Evolutionary conservation across 2,113 vertebrate genomes (phyloP).

Genomic region (Propithecus coquereli): DNA sequence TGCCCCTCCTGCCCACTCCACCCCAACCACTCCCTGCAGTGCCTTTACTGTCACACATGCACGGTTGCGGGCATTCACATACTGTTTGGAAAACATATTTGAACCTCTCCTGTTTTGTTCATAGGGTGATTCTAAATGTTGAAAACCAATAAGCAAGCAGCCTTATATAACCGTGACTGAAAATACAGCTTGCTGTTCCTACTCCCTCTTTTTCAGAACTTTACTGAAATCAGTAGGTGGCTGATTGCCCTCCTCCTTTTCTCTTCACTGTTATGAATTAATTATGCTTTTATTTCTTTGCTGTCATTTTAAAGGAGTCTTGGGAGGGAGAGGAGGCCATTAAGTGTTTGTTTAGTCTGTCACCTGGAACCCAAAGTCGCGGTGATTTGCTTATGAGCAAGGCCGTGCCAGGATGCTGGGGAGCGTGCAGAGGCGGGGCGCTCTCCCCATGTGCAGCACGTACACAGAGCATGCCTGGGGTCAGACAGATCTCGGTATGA

Average conservation of each 20-base stretch:
- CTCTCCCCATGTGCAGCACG: fast-evolving
- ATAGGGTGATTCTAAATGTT: neutral
- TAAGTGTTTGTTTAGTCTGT: neutral
- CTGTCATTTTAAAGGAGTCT: neutral
- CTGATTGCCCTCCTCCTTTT: neutral
- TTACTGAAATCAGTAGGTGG: neutral
- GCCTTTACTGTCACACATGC: neutral
- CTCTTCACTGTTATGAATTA: neutral
- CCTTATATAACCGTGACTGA: neutral
- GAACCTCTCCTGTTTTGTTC: neutral
- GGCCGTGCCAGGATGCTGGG: neutral
- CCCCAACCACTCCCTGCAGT: fast-evolving
- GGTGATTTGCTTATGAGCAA: neutral
- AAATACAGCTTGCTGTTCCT: neutral
- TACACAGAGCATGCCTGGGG: too few relatives aligned
- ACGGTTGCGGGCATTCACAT: neutral
- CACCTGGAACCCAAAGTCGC: neutral
- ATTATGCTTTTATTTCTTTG: neutral
- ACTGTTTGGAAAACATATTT: neutral
- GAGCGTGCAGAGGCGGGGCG: neutral
- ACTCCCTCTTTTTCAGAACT: neutral
- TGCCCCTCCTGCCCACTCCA: neutral
- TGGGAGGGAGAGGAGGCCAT: neutral
- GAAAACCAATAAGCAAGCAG: neutral
- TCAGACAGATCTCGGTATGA: neutral